Evolutionary conservation across 1,140 invertebrate species (phyloP).

Genomic region (Caenorhabditis elegans): WBcel235 BX284603.4:6435001-6435500

Average conservation of each 20-base stretch:
- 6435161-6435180: conserved; percentile 42
- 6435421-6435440: conserved; percentile 33
- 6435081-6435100: conserved; percentile 34
- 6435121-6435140: conserved; percentile 77
- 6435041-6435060: not conserved
- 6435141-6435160: conserved; percentile 33
- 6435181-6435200: conserved; percentile 43
- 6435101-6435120: conserved; percentile 46
- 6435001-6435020: conserved; percentile 74
- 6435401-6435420: conserved; percentile 32
- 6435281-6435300: conserved; percentile 34
- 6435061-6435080: conserved; percentile 39
- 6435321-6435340: conserved; percentile 8
- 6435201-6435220: conserved; percentile 42
- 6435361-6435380: conserved; percentile 25
- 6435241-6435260: conserved; percentile 26
- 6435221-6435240: conserved; percentile 32
- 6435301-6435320: too few relatives aligned
- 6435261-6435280: conserved; percentile 13
- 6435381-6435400: conserved; percentile 27
- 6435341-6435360: conserved; percentile 24
- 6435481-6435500: conserved; percentile 34
- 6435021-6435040: not conserved
- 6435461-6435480: conserved; percentile 20
- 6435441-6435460: conserved; percentile 1